These are phyloP conservation scores for Psittacula derbiana DNA, from an alignment of 2,797 vertebrate species.

Conservation along the genomic window DNA sequence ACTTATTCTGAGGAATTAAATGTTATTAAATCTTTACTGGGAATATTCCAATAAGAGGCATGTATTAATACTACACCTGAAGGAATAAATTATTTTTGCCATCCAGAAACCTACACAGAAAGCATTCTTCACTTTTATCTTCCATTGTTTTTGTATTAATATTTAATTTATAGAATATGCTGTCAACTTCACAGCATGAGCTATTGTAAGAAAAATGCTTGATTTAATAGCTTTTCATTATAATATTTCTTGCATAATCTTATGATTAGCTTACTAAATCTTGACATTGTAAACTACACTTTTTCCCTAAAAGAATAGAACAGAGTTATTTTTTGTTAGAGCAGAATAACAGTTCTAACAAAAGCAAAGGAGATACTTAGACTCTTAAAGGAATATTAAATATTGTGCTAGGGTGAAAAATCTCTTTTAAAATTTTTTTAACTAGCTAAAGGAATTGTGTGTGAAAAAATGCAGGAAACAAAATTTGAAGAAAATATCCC, in stretches of 20 bases:
- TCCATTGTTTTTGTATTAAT: conserved; percentile 67
- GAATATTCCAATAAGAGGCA: conserved; percentile 26
- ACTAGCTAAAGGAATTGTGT: background rate
- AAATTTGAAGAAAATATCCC: background rate
- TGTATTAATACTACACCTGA: conserved; percentile 22
- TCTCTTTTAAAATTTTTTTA: background rate
- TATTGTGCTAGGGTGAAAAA: background rate
- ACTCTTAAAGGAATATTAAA: background rate
- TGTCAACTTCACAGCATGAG: conserved; percentile 70
- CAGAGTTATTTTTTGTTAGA: conserved; percentile 27
- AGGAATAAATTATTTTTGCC: conserved; percentile 15
- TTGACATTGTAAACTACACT: conserved; percentile 50
- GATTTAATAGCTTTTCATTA: conserved; percentile 69
- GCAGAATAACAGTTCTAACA: conserved; percentile 1
- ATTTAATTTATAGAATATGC: conserved; percentile 70
- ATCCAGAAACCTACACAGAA: conserved; percentile 46
- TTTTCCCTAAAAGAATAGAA: conserved; percentile 13
- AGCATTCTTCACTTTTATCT: conserved; percentile 60
- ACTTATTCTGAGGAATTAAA: background rate
- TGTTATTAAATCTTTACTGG: conserved; percentile 3
- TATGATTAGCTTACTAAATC: conserved; percentile 46
- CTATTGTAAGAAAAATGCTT: conserved; percentile 37
- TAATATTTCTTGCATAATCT: conserved; percentile 51
- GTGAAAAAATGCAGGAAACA: background rate
- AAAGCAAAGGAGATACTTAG: background rate